Percentiles rank a stretch among this genome's conserved stretches.
These are phyloP conservation scores for Theretra japonica DNA, from an alignment of 2,888 invertebrate genomes.

Conservation along the genomic window DNA sequence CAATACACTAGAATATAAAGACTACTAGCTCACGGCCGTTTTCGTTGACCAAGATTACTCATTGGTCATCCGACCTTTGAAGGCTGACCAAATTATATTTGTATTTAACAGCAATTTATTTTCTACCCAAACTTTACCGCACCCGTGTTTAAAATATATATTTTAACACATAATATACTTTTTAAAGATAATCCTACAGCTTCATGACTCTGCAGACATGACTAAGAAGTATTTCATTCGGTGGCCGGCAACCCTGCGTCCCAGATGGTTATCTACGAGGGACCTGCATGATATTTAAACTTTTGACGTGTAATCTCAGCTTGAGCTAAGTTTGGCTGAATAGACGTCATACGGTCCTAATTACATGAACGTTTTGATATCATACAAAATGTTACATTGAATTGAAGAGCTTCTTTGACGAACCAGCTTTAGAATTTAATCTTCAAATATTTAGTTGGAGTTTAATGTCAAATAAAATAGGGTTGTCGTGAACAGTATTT, in stretches of 20 bases:
- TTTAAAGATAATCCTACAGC: background rate
- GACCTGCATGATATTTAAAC: conserved; percentile 27
- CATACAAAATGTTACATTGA: conserved; percentile 22
- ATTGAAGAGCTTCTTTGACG: background rate
- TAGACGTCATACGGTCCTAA: conserved; percentile 26
- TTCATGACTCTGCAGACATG: background rate
- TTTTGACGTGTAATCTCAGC: conserved; percentile 27
- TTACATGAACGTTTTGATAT: conserved; percentile 24
- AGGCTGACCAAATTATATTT: too few relatives aligned
- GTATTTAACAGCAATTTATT: too few relatives aligned
- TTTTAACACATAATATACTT: too few relatives aligned
- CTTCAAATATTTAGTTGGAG: background rate
- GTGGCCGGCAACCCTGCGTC: conserved; percentile 13
- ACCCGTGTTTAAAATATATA: too few relatives aligned
- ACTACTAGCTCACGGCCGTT: too few relatives aligned
- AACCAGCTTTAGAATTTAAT: conserved; percentile 8
- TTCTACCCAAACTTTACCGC: too few relatives aligned
- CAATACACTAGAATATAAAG: too few relatives aligned
- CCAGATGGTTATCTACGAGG: conserved; percentile 26
- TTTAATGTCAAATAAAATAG: background rate
- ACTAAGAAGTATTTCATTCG: background rate
- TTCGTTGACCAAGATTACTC: too few relatives aligned
- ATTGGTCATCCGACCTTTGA: too few relatives aligned
- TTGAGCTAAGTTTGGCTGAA: conserved; percentile 20
- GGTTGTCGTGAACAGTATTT: background rate